phyloP scores from a whole-genome alignment of 37 sponge, comb jelly and placozoan species.

The Geodia barretti region DNA sequence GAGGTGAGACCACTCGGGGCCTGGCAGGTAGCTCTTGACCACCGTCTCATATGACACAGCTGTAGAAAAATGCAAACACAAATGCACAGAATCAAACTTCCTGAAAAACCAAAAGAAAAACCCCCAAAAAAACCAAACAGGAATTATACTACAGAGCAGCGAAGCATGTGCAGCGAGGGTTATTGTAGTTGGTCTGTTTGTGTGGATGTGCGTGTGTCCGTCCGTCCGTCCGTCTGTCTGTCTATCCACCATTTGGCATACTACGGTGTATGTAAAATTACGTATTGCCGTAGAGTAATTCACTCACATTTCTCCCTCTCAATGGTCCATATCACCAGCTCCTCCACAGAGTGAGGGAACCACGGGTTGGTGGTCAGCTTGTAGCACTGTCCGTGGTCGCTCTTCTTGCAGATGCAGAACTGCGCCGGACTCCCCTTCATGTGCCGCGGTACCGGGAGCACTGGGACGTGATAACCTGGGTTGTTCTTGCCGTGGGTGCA shows the following conservation, averaged over 20 bases:
- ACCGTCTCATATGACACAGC: not conserved
- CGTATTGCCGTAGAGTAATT: no score
- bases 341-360: slow-evolving; percentile 81
- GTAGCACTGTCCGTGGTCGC: slow-evolving; percentile 33
- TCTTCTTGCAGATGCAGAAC: slow-evolving; percentile 52
- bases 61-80: no score
- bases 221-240: no score
- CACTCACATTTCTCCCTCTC: slow-evolving; percentile 69
- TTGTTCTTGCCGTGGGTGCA: slow-evolving; percentile 9
- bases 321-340: slow-evolving; percentile 77
- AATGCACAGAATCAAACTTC: no score
- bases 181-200: no score
- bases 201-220: no score
- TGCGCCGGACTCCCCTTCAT: slow-evolving; percentile 32
- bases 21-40: not conserved
- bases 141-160: not conserved
- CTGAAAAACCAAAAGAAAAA: no score
- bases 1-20: not conserved
- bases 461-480: slow-evolving; percentile 19
- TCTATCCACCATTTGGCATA: no score
- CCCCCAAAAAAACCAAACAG: no score
- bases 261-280: no score
- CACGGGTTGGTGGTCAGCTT: slow-evolving; percentile 53
- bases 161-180: not conserved
- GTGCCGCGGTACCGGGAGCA: slow-evolving; percentile 58